Conservation (phyloP, 2,888 invertebrate species). For the Eustalomyia histrio region DNA sequence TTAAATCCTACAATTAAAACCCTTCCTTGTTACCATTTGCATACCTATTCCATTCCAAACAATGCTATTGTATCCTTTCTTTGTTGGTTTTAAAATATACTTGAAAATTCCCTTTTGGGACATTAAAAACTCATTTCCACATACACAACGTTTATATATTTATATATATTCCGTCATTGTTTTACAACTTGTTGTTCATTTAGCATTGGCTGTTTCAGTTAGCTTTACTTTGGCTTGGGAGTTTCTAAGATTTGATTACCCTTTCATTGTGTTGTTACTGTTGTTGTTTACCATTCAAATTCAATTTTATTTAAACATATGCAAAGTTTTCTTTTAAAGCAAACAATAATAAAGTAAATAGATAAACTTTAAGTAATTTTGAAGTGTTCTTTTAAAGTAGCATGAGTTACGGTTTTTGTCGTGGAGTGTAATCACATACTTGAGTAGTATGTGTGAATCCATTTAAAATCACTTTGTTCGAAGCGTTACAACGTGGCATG, state of each 20-base stretch:
- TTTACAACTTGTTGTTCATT: conserved; percentile 60
- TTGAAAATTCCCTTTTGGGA: conserved; percentile 75
- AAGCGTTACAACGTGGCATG: conserved; percentile 12
- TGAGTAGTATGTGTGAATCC: conserved; percentile 64
- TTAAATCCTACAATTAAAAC: conserved; percentile 69
- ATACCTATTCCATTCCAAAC: conserved; percentile 15
- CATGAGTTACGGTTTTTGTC: not conserved
- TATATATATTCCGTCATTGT: conserved; percentile 52
- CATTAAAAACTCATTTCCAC: conserved; percentile 77
- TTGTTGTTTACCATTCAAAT: conserved; percentile 67
- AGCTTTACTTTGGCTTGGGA: conserved; percentile 51
- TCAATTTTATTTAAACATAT: conserved; percentile 72
- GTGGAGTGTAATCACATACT: not conserved
- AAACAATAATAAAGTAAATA: conserved; percentile 67
- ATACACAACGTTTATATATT: conserved; percentile 28
- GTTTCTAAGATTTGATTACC: conserved; percentile 67
- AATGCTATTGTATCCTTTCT: conserved; percentile 38
- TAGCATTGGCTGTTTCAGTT: conserved; percentile 18
- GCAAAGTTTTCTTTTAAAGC: conserved; percentile 66
- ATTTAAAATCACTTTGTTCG: conserved; percentile 68
- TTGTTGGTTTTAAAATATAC: conserved; percentile 57
- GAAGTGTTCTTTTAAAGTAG: conserved; percentile 17
- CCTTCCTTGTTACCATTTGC: conserved; percentile 21
- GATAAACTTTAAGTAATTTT: conserved; percentile 71
- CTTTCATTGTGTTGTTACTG: conserved; percentile 36